A percentile compares a stretch with the other conserved stretches of the same genome.
Conservation (phyloP, 2,797 vertebrate species). For the Sebastes itinus region DNA sequence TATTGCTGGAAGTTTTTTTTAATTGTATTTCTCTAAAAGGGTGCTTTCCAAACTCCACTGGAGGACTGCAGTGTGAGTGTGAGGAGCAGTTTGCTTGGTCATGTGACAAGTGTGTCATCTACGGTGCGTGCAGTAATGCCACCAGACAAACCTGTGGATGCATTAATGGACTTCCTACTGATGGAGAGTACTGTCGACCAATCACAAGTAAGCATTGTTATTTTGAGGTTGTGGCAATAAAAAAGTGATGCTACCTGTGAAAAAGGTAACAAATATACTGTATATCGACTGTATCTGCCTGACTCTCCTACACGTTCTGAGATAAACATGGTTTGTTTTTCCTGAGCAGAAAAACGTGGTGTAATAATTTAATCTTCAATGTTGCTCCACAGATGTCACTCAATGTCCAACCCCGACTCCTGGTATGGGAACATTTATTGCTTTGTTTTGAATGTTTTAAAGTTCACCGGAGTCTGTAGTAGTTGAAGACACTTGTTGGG, state of each 20-base stretch:
- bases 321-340: neutral
- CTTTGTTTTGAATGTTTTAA: neutral
- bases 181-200: slow-evolving; percentile 43
- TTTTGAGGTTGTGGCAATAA: neutral
- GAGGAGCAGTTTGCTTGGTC: slow-evolving; percentile 52
- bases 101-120: slow-evolving; percentile 46
- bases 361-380: neutral
- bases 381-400: slow-evolving; percentile 6
- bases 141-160: slow-evolving; percentile 28
- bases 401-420: neutral
- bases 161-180: slow-evolving; percentile 43
- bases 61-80: slow-evolving; percentile 44
- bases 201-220: slow-evolving; percentile 34
- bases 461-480: neutral
- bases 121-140: slow-evolving; percentile 12
- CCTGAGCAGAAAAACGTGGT: neutral
- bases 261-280: neutral
- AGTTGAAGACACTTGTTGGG: neutral
- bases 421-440: neutral
- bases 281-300: neutral
- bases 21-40: slow-evolving; percentile 5
- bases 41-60: slow-evolving; percentile 13
- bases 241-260: neutral
- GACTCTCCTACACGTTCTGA: neutral
- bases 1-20: neutral